These are phyloP conservation scores for Dolichotis patagonum DNA, from an alignment of 2,113 vertebrate species.

Conservation along the genomic window DNA sequence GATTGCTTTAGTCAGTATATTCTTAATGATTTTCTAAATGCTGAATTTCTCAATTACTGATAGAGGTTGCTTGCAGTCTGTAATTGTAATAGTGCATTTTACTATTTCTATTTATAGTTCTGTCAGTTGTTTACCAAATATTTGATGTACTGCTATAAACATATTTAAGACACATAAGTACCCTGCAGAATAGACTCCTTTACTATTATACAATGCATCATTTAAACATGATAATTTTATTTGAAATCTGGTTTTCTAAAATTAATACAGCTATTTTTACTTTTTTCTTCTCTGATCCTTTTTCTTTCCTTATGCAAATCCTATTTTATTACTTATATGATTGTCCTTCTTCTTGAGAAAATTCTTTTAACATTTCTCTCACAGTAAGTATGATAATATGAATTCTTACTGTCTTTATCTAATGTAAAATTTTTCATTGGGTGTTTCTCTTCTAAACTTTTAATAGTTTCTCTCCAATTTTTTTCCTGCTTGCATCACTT, in stretches of 20 bases:
- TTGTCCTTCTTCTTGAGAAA: neutral
- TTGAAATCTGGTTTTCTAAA: neutral
- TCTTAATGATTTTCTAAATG: neutral
- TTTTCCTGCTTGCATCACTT: neutral
- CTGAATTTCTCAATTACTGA: neutral
- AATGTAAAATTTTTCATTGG: neutral
- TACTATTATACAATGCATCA: neutral
- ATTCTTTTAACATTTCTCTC: neutral
- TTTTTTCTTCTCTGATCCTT: neutral
- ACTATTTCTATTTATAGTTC: neutral
- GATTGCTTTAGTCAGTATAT: neutral
- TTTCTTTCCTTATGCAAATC: neutral
- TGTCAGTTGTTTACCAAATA: neutral
- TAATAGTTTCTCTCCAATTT: neutral
- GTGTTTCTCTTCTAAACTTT: neutral
- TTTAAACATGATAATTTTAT: neutral
- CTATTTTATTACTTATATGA: neutral
- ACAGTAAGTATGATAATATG: neutral
- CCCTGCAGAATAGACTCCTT: neutral
- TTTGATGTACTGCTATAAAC: neutral
- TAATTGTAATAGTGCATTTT: neutral
- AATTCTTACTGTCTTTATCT: neutral
- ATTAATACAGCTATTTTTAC: neutral
- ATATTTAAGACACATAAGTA: neutral
- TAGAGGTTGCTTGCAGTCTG: neutral